Conservation (phyloP, 2,888 invertebrate species). For the Steinernema scapterisci region DNA sequence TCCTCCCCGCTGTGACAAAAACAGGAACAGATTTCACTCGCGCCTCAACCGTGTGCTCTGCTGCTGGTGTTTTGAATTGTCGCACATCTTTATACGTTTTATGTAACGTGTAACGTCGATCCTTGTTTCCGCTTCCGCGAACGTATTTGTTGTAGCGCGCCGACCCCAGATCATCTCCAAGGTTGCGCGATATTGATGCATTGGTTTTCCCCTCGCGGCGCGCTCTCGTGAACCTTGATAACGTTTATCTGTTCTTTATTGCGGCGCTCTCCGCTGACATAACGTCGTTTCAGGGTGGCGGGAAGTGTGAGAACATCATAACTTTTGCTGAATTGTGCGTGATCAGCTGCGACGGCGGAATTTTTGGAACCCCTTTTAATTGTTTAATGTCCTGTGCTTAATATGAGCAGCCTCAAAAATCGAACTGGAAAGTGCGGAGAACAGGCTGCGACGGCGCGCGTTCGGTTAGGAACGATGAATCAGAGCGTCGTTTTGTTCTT, state of each 20-base stretch:
- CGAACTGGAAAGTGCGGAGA: background rate
- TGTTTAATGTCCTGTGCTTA: background rate
- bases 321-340: background rate
- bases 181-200: slow-evolving; percentile 25
- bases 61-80: background rate
- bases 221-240: background rate
- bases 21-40: slow-evolving; percentile 2
- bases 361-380: background rate
- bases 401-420: background rate
- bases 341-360: background rate
- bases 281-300: background rate
- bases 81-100: background rate
- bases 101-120: background rate
- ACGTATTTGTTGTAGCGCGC: background rate
- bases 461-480: background rate
- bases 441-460: background rate
- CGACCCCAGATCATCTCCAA: background rate
- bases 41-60: background rate
- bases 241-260: background rate
- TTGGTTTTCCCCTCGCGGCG: background rate
- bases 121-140: background rate
- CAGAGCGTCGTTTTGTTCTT: slow-evolving; percentile 1
- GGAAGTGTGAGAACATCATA: background rate
- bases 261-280: too few relatives aligned
- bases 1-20: slow-evolving; percentile 9